Percentiles rank a stretch among this genome's conserved stretches.
Conservation (phyloP, 2,888 invertebrate genomes). For the Noctua janthina region DNA sequence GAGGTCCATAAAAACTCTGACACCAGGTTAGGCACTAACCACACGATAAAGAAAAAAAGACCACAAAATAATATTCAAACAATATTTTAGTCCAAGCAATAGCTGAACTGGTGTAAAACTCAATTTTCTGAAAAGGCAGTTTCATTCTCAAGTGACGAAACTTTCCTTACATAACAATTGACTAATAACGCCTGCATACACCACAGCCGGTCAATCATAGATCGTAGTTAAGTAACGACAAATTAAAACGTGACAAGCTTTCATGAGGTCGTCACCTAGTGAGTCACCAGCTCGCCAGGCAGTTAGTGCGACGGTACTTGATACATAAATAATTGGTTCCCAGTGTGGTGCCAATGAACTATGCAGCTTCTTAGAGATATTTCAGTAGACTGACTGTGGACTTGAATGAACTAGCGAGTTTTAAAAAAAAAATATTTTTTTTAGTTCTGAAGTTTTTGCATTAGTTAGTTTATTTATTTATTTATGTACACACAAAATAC, state of each 20-base stretch:
- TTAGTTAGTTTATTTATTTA: not conserved
- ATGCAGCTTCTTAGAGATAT: constrained; percentile 7
- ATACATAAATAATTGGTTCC: constrained; percentile 53
- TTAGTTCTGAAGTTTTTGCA: not conserved
- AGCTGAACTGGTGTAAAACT: not conserved
- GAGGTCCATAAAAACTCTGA: too few relatives aligned
- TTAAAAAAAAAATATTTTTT: not conserved
- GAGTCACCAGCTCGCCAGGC: constrained; percentile 64
- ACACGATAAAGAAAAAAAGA: too few relatives aligned
- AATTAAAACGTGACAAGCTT: constrained; percentile 71
- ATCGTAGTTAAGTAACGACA: constrained; percentile 57
- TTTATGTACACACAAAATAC: too few relatives aligned
- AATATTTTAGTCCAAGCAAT: not conserved
- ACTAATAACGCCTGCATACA: constrained; percentile 37
- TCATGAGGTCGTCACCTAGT: constrained; percentile 65
- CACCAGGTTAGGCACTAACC: too few relatives aligned
- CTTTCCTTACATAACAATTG: constrained; percentile 12
- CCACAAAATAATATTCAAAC: not conserved
- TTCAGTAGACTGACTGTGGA: not conserved
- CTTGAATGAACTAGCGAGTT: not conserved
- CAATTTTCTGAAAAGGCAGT: not conserved
- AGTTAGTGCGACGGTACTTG: constrained; percentile 44
- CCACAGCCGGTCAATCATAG: constrained; percentile 58
- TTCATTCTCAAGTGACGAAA: constrained; percentile 1
- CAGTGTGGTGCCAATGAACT: constrained; percentile 40